These are phyloP conservation scores for Pteria penguin DNA, from an alignment of 2,888 invertebrate genomes.

Conservation along the genomic window DNA sequence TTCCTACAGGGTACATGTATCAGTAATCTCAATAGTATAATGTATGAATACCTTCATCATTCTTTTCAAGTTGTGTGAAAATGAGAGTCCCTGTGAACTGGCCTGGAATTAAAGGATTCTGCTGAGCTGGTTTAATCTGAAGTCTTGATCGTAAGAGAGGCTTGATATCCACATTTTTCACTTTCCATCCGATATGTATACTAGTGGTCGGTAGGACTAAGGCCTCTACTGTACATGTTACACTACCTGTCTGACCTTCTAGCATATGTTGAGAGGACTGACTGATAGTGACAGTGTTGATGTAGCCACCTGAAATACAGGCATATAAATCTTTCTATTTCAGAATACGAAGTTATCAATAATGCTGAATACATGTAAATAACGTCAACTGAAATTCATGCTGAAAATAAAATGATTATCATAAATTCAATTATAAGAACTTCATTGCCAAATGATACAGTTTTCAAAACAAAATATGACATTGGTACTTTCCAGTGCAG, in stretches of 20 bases:
- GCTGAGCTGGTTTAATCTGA: constrained; percentile 3
- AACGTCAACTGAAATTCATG: too few species aligned
- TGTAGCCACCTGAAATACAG: constrained; percentile 13
- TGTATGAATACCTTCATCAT: too few species aligned
- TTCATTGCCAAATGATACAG: too few species aligned
- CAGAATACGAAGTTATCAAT: too few species aligned
- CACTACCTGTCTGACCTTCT: neutral
- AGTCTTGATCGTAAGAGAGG: constrained; percentile 20
- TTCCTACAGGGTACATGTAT: too few species aligned
- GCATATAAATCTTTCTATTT: too few species aligned
- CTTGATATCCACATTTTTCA: constrained; percentile 6
- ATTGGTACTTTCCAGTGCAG: too few species aligned
- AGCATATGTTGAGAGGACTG: constrained; percentile 1
- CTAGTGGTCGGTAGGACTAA: neutral
- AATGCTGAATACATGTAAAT: too few species aligned
- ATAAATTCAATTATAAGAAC: too few species aligned
- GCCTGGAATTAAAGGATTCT: constrained; percentile 1
- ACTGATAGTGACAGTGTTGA: constrained; percentile 13
- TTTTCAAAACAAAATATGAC: too few species aligned
- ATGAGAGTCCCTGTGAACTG: constrained; percentile 14
- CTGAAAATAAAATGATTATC: too few species aligned
- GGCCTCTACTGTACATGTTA: constrained; percentile 18
- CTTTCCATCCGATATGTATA: constrained; percentile 12
- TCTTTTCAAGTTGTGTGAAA: neutral
- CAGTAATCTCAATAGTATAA: too few species aligned